Evolutionary conservation across 2,113 vertebrate species (phyloP), one percentile per base, ranked within the genome.

Genomic region (Taurulus bubalis): DNA sequence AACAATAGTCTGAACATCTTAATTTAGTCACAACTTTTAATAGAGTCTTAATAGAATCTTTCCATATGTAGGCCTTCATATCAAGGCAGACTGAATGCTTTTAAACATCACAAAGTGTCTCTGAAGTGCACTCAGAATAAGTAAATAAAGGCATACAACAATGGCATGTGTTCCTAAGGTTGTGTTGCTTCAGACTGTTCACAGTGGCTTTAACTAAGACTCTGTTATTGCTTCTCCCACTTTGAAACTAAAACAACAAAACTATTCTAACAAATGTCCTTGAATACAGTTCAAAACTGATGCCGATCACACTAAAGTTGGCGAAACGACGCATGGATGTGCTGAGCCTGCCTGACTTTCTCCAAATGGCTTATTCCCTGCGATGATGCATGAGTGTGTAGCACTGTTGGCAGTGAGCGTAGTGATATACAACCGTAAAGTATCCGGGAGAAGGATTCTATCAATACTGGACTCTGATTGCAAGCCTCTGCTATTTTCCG

Each of bases 1-100:
- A 36, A 38, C 36, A 38, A 8, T 4, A 22, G 18, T 67, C 45
- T 2, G 15, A 51, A 22, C 45, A 59, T 60, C 15, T 75, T 5
- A 42, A 26, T 14, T 69, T 16, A n/a, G 53, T 47, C 22, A n/a
- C 2, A 49, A 26, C 38, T 42, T 64, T 69, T 3, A 75, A 69
- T 67, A 63, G 55, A 71, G 30, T 2, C 55, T 81, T 59, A 47
- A 72, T 84, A 2, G 53, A 64, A 72, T 65, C 40, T 63, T 47
- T 82, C 36, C 40, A 70, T 49, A 71, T 51, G 66, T 69, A 49
- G 45, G 16, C 40, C 45, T 18, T n/a, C 22, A 53, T 34, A 28
- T 51, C 18, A 42, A 53, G 42, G 7, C 6, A 22, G 58, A 42
- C 64, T 71, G 65, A 67, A 45, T 60, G 70, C 7, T 42, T 71